These are phyloP conservation scores for Dolichopus griseipennis DNA, from an alignment of 2,888 invertebrate species.

Conservation along the genomic window DNA sequence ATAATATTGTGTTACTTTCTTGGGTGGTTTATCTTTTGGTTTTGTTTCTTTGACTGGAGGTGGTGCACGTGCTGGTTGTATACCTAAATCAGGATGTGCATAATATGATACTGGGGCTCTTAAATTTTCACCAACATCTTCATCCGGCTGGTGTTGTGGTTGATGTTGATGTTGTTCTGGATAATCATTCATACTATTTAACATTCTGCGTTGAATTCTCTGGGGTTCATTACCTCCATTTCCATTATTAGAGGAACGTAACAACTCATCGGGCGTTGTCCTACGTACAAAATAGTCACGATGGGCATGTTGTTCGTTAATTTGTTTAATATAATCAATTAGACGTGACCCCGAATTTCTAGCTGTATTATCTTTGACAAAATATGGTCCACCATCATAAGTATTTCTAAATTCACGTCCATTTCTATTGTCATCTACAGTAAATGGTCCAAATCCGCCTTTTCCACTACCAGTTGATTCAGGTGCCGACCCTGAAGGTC, in stretches of 20 bases:
- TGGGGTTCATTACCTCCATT: constrained; percentile 41
- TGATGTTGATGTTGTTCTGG: constrained; percentile 45
- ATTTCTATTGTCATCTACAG: constrained; percentile 48
- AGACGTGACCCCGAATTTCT: constrained; percentile 51
- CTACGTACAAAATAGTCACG: constrained; percentile 52
- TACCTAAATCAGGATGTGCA: constrained; percentile 69
- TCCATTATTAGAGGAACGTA: constrained; percentile 30
- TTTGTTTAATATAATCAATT: constrained; percentile 57
- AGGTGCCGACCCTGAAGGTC: constrained; percentile 24
- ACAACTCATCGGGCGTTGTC: constrained; percentile 38
- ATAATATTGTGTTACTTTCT: constrained; percentile 26
- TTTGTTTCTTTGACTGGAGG: constrained; percentile 30
- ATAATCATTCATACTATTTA: constrained; percentile 56
- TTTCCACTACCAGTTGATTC: not conserved
- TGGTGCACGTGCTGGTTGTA: constrained; percentile 61
- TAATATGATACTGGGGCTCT: constrained; percentile 68
- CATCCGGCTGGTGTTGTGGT: constrained; percentile 40
- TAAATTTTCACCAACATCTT: constrained; percentile 58
- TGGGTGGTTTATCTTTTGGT: constrained; percentile 20
- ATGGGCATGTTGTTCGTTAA: constrained; percentile 55
- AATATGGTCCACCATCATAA: constrained; percentile 49
- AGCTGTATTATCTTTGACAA: constrained; percentile 51
- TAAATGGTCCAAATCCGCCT: constrained; percentile 48
- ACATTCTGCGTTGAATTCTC: constrained; percentile 58
- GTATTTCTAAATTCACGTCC: not conserved